A percentile compares a stretch with the other conserved stretches of the same genome.
Conservation (phyloP, 2,888 invertebrate genomes). For the Caenorhabditis japonica region DNA sequence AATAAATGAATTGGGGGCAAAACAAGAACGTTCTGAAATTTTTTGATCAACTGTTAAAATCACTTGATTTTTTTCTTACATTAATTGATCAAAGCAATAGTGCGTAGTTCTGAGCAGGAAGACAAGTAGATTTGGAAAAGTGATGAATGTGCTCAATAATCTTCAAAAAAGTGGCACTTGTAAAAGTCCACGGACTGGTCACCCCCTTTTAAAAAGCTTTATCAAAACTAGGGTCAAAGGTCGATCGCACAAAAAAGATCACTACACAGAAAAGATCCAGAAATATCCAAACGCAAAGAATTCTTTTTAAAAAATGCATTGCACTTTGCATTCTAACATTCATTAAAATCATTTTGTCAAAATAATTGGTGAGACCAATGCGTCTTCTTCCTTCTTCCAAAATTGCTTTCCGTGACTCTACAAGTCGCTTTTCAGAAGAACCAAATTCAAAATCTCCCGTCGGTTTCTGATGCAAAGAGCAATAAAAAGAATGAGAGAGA, state of each 20-base stretch:
- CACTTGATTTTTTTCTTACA: constrained; percentile 2
- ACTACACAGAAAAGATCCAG: constrained; percentile 4
- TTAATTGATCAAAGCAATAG: neutral
- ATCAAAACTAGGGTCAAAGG: constrained; percentile 27
- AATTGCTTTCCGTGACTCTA: constrained; percentile 27
- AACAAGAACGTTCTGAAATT: too few relatives aligned
- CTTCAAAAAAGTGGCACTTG: constrained; percentile 23
- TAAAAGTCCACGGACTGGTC: constrained; percentile 39
- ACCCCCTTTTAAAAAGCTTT: constrained; percentile 12
- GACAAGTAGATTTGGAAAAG: constrained; percentile 19
- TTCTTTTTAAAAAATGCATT: constrained; percentile 1
- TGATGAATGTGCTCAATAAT: constrained; percentile 48
- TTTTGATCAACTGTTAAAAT: constrained; percentile 50
- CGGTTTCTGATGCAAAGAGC: constrained; percentile 44
- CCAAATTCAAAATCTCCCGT: constrained; percentile 16
- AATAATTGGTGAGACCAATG: constrained; percentile 6
- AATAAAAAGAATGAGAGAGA: too few relatives aligned
- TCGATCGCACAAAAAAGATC: constrained; percentile 6
- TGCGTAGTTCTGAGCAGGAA: constrained; percentile 9
- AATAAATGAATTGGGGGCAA: too few relatives aligned
- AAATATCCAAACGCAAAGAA: constrained; percentile 43
- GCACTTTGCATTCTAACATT: constrained; percentile 28
- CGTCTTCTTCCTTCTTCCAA: neutral
- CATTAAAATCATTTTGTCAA: constrained; percentile 23
- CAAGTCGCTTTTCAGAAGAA: constrained; percentile 32